Base-by-base conservation (phyloP, 2,888 invertebrate genomes). In the Peribatodes rhomboidaria region DNA sequence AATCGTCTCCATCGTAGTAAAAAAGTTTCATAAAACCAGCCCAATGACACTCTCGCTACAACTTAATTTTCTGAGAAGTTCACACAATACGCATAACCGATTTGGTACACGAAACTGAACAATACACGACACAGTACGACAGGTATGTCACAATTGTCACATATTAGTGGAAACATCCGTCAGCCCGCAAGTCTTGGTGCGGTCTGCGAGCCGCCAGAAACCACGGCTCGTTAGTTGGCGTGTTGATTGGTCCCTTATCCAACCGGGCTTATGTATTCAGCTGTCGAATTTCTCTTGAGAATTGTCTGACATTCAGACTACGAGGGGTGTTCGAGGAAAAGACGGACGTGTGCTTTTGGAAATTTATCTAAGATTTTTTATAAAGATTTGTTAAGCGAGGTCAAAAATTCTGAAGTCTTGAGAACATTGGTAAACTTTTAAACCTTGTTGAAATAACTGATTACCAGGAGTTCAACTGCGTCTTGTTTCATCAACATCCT, bases 211-310 rank as follows among this genome's bases (percentile, higher is more conserved):
- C 46, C 46, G 31, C 39, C 53, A 55, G 46, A n/a, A 16, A n/a
- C 13, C 52, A 16, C 41, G 16, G 7, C 22, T 60, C 50, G 65
- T 61, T 61, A 60, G 61, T 41, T 22, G 42, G 47, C 61, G 37
- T 54, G 61, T 54, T 65, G 65, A 65, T 65, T 65, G 60, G 49
- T 47, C 61, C 53, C 27, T 60, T 33, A 55, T 55, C 37, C 59
- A 27, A 41, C 58, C 47, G 16, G 27, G 59, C 59, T 64, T 64
- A 59, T 59, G 54, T 54, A 63, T 56, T 58, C 62, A 16, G 50
- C 33, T 46, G 65, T 59, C 37, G 37, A 55, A 62, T 62, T 60
- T 56, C 62, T 54, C 55, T 13, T n/a, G 57, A 50, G 62, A 22
- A 58, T 39, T 42, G 50, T 50, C 55, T 55, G 59, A 62, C 62